These are phyloP conservation scores for Streptopelia turtur DNA, from an alignment of 2,797 vertebrate species.

Conservation along the genomic window DNA sequence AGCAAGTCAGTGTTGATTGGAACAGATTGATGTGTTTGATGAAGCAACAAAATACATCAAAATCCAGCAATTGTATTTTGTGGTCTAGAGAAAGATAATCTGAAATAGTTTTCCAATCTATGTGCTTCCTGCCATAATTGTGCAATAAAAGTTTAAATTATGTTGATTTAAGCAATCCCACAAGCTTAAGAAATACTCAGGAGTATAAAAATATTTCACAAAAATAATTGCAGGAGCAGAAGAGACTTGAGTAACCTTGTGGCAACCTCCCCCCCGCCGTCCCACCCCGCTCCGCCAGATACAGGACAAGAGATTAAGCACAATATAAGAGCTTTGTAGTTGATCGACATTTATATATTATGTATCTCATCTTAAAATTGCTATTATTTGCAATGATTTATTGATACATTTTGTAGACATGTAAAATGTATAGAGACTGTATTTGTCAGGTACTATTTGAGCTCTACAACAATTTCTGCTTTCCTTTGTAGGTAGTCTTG, in stretches of 20 bases:
- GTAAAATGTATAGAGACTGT: not conserved
- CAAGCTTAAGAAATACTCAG: not conserved
- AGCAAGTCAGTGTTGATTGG: not conserved
- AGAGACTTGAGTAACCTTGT: not conserved
- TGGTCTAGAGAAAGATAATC: not conserved
- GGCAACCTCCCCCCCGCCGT: not conserved
- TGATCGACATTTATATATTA: not conserved
- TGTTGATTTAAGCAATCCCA: not conserved
- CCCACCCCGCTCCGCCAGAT: not conserved
- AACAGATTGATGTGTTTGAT: not conserved
- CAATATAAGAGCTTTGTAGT: not conserved
- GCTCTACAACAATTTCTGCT: not conserved
- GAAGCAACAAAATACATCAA: not conserved
- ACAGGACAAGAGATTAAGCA: not conserved
- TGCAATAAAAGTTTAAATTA: not conserved
- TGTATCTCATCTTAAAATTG: not conserved
- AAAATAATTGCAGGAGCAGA: not conserved
- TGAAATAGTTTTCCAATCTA: not conserved
- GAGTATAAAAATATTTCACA: not conserved
- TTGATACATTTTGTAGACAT: not conserved
- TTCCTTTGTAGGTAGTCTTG: not conserved
- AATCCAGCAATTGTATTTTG: not conserved
- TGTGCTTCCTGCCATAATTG: not conserved
- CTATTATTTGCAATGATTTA: not conserved
- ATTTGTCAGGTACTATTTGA: not conserved